Evolutionary conservation across 2,113 vertebrate genomes (phyloP).

Genomic region (Phaethornis superciliosus): DNA sequence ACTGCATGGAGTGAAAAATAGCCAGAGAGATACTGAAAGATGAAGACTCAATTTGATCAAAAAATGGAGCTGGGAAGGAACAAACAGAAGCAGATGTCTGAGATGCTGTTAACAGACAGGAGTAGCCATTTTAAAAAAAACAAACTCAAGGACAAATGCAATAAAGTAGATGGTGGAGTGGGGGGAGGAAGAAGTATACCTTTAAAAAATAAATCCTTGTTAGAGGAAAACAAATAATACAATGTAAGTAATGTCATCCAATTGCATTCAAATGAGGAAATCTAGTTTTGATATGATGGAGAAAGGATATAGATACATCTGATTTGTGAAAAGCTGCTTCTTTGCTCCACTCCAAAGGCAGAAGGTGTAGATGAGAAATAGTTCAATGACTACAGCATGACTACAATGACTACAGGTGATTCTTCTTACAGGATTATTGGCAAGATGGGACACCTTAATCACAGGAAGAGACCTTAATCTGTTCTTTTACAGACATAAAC

Average conservation of each 20-base stretch:
- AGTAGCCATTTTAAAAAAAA: background rate
- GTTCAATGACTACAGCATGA: background rate
- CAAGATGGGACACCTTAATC: background rate
- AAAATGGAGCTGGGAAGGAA: background rate
- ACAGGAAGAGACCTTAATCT: background rate
- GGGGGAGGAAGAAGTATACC: background rate
- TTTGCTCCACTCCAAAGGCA: background rate
- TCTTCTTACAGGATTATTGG: background rate
- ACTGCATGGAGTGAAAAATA: background rate
- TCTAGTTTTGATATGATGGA: background rate
- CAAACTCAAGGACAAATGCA: background rate
- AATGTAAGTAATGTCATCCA: background rate
- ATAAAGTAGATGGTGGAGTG: background rate
- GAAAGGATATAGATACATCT: rapidly evolving
- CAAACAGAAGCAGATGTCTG: background rate
- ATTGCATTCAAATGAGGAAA: background rate
- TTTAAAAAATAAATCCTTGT: background rate
- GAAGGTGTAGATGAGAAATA: background rate
- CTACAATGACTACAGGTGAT: too few relatives aligned
- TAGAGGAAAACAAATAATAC: background rate
- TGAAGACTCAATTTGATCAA: background rate
- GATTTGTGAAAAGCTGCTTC: background rate
- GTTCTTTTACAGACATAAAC: background rate
- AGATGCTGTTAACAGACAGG: background rate
- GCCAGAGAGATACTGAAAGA: background rate